Evolutionary conservation across 2,113 vertebrate genomes (phyloP).

Genomic region (Dicaeum eximium): DNA sequence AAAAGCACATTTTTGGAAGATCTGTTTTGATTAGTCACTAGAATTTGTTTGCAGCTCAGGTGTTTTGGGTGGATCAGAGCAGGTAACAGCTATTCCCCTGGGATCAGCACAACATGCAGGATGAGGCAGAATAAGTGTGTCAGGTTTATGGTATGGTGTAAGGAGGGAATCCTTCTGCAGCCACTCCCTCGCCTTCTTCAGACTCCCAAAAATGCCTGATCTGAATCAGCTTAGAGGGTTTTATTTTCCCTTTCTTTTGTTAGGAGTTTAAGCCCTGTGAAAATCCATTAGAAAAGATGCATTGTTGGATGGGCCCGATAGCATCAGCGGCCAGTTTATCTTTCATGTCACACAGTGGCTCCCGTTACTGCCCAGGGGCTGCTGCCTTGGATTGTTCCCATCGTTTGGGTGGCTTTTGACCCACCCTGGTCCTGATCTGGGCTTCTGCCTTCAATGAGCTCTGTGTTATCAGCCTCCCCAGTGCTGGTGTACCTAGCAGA

Average conservation of each 20-base stretch:
- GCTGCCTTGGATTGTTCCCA: constrained; percentile 68
- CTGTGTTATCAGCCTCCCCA: constrained; percentile 70
- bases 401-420: constrained; percentile 71
- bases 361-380: constrained; percentile 64
- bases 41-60: constrained; percentile 1
- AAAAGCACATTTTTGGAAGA: neutral
- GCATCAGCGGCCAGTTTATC: constrained; percentile 63
- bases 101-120: neutral
- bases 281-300: constrained; percentile 34
- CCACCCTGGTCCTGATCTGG: constrained; percentile 40
- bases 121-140: neutral
- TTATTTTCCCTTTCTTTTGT: constrained; percentile 31
- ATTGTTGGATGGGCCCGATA: constrained; percentile 27
- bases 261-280: constrained; percentile 38
- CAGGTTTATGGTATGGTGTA: fast-evolving
- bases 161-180: neutral
- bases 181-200: neutral
- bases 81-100: neutral
- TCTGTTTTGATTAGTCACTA: constrained; percentile 27
- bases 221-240: neutral
- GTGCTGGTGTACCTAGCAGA: constrained; percentile 52
- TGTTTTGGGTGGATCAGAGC: constrained; percentile 16
- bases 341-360: constrained; percentile 34
- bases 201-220: neutral
- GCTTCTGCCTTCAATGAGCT: constrained; percentile 67